phyloP scores from a whole-genome alignment of 2,113 vertebrate species.

The Mystacornis crossleyi region DNA sequence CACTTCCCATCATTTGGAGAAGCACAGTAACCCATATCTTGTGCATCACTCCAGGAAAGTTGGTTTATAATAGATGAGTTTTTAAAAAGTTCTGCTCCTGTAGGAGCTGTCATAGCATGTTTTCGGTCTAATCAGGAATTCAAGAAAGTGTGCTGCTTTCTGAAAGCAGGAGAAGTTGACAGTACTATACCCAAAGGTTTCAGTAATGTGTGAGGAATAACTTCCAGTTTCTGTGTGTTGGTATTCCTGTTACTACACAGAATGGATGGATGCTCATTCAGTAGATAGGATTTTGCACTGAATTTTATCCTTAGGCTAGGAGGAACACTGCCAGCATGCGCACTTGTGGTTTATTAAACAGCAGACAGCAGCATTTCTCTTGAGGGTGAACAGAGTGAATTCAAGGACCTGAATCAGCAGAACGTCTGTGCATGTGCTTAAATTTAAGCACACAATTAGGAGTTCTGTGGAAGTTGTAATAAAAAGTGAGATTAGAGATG shows the following conservation, averaged over 20 bases:
- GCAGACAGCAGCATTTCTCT: background rate
- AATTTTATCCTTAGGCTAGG: background rate
- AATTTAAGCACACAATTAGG: background rate
- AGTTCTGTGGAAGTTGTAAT: background rate
- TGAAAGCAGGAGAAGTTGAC: background rate
- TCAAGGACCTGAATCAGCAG: background rate
- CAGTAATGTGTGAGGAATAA: background rate
- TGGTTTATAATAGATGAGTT: background rate
- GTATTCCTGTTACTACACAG: background rate
- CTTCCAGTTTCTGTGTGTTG: background rate
- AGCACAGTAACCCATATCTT: slow-evolving; percentile 19
- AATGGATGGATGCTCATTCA: background rate
- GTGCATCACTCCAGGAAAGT: background rate
- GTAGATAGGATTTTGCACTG: background rate
- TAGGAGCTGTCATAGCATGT: background rate
- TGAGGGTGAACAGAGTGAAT: background rate
- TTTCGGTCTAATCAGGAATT: background rate
- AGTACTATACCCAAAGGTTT: background rate
- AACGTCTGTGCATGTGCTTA: background rate
- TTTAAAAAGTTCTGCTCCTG: background rate
- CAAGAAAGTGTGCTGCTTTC: background rate
- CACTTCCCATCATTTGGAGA: background rate
- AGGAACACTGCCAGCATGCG: background rate
- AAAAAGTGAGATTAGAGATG: slow-evolving; percentile 21
- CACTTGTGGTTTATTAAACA: background rate